Base-by-base conservation (phyloP, 2,888 invertebrate genomes). In the Leucoma salicis region DNA sequence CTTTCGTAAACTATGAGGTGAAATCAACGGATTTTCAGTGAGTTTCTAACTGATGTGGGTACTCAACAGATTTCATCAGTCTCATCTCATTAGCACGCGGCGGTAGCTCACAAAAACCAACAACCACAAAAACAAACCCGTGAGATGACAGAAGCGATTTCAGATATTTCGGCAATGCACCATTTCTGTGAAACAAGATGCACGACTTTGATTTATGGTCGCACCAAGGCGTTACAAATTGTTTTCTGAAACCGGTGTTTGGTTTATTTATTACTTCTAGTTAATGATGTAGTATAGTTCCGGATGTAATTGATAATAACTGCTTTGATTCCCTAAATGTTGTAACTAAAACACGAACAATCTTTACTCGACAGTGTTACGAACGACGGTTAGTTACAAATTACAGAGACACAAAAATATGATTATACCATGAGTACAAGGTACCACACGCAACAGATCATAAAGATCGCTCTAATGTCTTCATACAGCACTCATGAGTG, bases 131-230 rank as follows among this genome's bases (percentile, higher is more conserved):
- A 86, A 85, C 69, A 49, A 35, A 54, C 44, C 63, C 67, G 60
- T 66, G 67, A 80, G 80, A 76, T 86, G 87, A 86, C 84, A 87
- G 83, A 82, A 78, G 75, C 67, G 75, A 75, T 81, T 77, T 71
- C 66, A 87, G 83, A 84, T 82, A 89, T 87, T 83, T 86, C 85
- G 74, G 77, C 84, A 78, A 84, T 84, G 82, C 75, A 57, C 68
- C 69, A 66, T 76, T 84, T 78, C 77, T 74, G 66, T 74, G 82
- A 82, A 84, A 86, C 80, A 83, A 81, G 79, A 80, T 71, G 69
- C 80, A 70, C 61, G 61, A 48, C 49, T 71, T 66, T 86, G 83
- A 86, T 84, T 87, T 86, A 85, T 82, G 71, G 69, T 63, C 57
- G 58, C 65, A 69, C 65, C 76, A 77, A 76, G 74, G 65, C 71